Evolutionary conservation across 2,888 invertebrate genomes (phyloP).

Genomic region (Blera fallax): DNA sequence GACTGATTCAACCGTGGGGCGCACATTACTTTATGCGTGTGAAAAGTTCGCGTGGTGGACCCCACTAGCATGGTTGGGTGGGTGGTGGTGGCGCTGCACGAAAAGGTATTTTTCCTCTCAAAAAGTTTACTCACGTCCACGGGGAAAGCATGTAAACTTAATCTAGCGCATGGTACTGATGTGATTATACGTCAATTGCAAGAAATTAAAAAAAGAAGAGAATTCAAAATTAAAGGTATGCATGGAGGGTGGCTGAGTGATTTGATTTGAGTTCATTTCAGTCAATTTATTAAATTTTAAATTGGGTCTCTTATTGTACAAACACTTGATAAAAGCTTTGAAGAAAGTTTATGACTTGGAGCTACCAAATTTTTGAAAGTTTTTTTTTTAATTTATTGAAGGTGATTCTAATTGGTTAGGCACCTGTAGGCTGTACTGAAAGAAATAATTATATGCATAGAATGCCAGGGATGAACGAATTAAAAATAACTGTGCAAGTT

Average conservation of each 20-base stretch:
- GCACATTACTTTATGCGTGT: slow-evolving; percentile 72
- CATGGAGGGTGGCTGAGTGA: slow-evolving; percentile 33
- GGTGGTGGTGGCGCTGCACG: slow-evolving; percentile 26
- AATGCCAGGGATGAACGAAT: slow-evolving; percentile 8
- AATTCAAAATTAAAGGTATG: slow-evolving; percentile 26
- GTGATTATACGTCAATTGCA: slow-evolving; percentile 63
- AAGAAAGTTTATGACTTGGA: background rate
- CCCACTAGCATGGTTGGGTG: slow-evolving; percentile 50
- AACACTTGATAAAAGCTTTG: slow-evolving; percentile 19
- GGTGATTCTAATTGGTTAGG: slow-evolving; percentile 30
- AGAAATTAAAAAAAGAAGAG: slow-evolving; percentile 30
- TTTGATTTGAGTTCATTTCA: slow-evolving; percentile 45
- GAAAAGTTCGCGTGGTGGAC: slow-evolving; percentile 68
- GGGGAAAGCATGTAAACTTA: slow-evolving; percentile 38
- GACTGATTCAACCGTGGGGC: slow-evolving; percentile 69
- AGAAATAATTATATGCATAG: slow-evolving; percentile 27
- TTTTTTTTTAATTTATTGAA: slow-evolving; percentile 5
- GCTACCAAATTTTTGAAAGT: background rate
- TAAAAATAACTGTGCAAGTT: background rate
- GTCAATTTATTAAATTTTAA: slow-evolving; percentile 37
- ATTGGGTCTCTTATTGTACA: slow-evolving; percentile 23
- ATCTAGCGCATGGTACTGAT: slow-evolving; percentile 50
- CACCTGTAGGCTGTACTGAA: slow-evolving; percentile 55
- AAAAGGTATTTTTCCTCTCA: slow-evolving; percentile 40
- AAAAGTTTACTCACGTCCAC: slow-evolving; percentile 48